Conservation (phyloP, 2,113 vertebrate species). For the Mesitornis unicolor region DNA sequence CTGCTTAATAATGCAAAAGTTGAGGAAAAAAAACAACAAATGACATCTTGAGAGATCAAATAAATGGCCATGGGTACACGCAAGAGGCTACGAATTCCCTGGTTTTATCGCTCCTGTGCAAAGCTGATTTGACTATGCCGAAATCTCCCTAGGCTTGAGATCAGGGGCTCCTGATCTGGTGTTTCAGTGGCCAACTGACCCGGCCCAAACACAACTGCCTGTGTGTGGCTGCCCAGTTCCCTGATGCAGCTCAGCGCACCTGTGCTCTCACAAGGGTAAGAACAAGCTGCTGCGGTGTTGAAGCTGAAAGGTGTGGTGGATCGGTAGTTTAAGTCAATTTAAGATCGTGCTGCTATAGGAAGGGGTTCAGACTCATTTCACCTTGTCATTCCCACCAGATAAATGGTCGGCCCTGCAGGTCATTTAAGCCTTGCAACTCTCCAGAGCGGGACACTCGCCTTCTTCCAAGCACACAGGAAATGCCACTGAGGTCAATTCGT, state of each 20-base stretch:
- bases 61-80: rapidly evolving
- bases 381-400: neutral
- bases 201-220: neutral
- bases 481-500: rapidly evolving
- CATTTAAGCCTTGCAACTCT: neutral
- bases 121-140: neutral
- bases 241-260: neutral
- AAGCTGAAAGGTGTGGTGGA: neutral
- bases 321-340: neutral
- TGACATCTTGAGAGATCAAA: neutral
- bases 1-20: neutral
- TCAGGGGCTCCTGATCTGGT: neutral
- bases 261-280: neutral
- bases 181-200: neutral
- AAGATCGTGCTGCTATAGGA: rapidly evolving
- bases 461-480: neutral
- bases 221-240: neutral
- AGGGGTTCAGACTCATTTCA: neutral
- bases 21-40: neutral
- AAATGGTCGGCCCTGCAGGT: neutral
- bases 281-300: neutral
- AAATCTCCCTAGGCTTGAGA: neutral
- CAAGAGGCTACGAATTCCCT: neutral
- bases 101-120: neutral
- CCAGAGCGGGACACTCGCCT: neutral